These are phyloP conservation scores for Neopelma chrysocephalum DNA, from an alignment of 2,797 vertebrate species.

Conservation along the genomic window DNA sequence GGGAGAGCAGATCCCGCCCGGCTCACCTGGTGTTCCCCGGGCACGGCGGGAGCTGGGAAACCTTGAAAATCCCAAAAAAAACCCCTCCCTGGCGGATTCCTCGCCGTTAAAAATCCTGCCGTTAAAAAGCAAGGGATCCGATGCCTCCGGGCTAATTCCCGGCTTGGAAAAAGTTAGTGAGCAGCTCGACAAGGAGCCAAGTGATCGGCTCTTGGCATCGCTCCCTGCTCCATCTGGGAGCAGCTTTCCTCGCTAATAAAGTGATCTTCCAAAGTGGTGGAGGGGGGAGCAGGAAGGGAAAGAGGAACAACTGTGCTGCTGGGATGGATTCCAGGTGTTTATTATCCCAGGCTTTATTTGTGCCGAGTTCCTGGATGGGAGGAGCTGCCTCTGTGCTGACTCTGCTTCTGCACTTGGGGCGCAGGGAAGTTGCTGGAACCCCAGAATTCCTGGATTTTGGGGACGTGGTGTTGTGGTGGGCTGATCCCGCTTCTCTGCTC, in stretches of 20 bases:
- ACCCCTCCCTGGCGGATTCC: background rate
- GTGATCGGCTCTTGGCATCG: background rate
- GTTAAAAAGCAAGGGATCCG: fast-evolving
- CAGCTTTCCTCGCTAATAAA: background rate
- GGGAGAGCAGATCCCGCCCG: background rate
- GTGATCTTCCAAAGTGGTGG: background rate
- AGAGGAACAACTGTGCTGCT: constrained; percentile 10
- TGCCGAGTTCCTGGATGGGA: background rate
- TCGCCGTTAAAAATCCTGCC: fast-evolving
- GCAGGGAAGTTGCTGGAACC: background rate
- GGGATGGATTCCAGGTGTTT: constrained; percentile 33
- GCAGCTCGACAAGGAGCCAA: background rate
- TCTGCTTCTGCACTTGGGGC: background rate
- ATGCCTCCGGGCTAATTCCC: background rate
- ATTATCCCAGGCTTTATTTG: background rate
- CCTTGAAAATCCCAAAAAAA: background rate
- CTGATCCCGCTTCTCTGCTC: background rate
- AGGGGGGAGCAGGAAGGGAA: background rate
- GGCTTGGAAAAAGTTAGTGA: constrained; percentile 8
- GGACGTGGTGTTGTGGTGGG: background rate
- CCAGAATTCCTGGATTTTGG: fast-evolving
- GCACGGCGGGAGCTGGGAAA: background rate
- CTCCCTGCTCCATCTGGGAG: background rate
- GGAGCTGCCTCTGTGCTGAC: background rate
- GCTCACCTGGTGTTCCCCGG: background rate